phyloP scores from a whole-genome alignment of 2,888 invertebrate genomes.

The Orchesellides sinensis region DNA sequence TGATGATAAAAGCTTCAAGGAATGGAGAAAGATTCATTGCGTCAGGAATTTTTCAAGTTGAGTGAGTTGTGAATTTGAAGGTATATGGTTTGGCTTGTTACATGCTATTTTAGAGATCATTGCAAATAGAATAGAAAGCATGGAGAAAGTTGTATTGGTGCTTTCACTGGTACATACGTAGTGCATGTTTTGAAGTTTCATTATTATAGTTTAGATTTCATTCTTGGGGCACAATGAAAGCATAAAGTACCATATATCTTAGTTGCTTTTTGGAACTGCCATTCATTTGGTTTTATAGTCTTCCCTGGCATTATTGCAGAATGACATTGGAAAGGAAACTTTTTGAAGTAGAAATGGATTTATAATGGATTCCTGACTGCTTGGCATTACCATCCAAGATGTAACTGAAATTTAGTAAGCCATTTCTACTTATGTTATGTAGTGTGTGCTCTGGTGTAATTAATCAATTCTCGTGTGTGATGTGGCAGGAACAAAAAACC shows the following conservation, averaged over 20 bases:
- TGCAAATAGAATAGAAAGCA: background rate
- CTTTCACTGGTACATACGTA: background rate
- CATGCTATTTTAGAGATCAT: background rate
- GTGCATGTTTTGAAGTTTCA: background rate
- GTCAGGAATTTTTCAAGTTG: constrained; percentile 26
- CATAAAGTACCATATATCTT: background rate
- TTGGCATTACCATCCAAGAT: background rate
- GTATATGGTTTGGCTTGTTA: background rate
- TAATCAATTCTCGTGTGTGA: constrained; percentile 51
- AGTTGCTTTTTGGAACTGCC: background rate
- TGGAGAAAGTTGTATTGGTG: background rate
- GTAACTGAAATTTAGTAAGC: background rate
- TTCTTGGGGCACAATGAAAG: background rate
- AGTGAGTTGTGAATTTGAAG: constrained; percentile 37
- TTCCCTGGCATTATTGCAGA: background rate
- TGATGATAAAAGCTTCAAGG: constrained; percentile 56
- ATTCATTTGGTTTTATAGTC: background rate
- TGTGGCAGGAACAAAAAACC: constrained; percentile 46
- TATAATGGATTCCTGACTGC: constrained; percentile 36
- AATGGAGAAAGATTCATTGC: constrained; percentile 56
- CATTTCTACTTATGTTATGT: too few relatives aligned
- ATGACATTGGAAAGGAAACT: background rate
- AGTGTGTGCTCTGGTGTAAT: constrained; percentile 28
- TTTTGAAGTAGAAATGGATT: constrained; percentile 25
- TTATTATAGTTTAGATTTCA: background rate